Evolutionary conservation across 2,113 vertebrate genomes (phyloP), one percentile per base, ranked within the genome.

Genomic region (Erpornis zantholeuca): DNA sequence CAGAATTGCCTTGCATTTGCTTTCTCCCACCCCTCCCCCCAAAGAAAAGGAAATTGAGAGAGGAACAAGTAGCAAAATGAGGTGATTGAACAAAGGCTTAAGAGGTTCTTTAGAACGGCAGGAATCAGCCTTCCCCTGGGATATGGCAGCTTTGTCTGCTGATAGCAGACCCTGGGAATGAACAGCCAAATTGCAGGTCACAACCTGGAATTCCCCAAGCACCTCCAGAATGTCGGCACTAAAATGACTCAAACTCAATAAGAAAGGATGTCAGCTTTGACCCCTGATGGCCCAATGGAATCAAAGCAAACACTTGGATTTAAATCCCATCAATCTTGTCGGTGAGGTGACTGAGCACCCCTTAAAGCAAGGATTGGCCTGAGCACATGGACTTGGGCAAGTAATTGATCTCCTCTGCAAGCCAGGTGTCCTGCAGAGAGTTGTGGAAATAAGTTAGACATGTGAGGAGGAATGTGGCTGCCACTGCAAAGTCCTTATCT

Each of bases 131-230:
- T 49, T 96, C 90, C 82, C 73, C 1, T 2, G 69, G 90, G 92
- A 70, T 38, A 21, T 54, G 44, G 42, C 69, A 81, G 94, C 94
- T 88, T 75, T 80, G 81, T 59, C 66, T 83, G 72, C 93, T 81
- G 69, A 72, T 90, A 94, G 90, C 93, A 79, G 80, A 64, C 49
- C 92, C 92, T 95, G 90, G 83, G 88, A 96, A 76, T 8, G 88
- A 94, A 3, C 76, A 93, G 65, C 61, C 90, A 95, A 90, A 96
- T 91, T 96, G 77, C 88, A 91, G 96, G 94, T 96, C 96, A 82
- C 95, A 96, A 90, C 94, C 94, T 94, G 88, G 94, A 96, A 96
- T 93, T 96, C 95, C 96, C 96, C 69, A 61, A 71, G 88, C 76
- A 94, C 88, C 82, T 94, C 90, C 96, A 88, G 69, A 86, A 93